These are phyloP conservation scores for Vidua macroura DNA, from an alignment of 2,113 vertebrate genomes.

Conservation along the genomic window DNA sequence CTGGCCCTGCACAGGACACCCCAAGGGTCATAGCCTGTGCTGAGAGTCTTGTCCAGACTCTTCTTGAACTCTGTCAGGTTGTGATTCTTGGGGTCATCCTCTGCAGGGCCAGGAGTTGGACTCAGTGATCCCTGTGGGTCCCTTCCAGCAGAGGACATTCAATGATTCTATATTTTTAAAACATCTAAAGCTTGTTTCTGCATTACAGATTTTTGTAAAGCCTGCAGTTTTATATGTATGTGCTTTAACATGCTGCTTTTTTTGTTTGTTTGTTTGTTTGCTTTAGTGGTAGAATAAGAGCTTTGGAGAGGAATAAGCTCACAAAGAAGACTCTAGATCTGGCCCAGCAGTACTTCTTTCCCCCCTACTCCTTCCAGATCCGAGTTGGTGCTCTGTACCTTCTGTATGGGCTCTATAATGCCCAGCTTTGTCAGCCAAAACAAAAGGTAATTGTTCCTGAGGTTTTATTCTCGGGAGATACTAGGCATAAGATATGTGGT, in stretches of 20 bases:
- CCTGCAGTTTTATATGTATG: not conserved
- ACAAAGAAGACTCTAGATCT: slow-evolving; percentile 77
- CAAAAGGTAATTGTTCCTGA: slow-evolving; percentile 79
- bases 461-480: not conserved
- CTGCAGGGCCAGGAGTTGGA: not conserved
- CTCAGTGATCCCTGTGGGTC: not conserved
- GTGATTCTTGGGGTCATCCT: not conserved
- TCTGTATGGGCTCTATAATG: slow-evolving; percentile 82
- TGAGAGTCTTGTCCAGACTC: not conserved
- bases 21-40: too few species aligned
- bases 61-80: not conserved
- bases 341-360: slow-evolving; percentile 80
- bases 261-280: slow-evolving; percentile 1
- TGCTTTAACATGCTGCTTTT: not conserved
- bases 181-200: not conserved
- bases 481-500: not conserved
- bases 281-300: slow-evolving; percentile 78
- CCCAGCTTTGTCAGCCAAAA: slow-evolving; percentile 80
- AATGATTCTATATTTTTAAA: not conserved
- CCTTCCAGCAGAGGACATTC: not conserved
- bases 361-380: slow-evolving; percentile 92
- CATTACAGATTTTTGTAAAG: not conserved
- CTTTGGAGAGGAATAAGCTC: slow-evolving; percentile 76
- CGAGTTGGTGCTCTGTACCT: slow-evolving; percentile 91
- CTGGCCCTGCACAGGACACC: too few species aligned